Evolutionary conservation across 2,113 vertebrate species (phyloP).

Genomic region (Misgurnus anguillicaudatus): DNA sequence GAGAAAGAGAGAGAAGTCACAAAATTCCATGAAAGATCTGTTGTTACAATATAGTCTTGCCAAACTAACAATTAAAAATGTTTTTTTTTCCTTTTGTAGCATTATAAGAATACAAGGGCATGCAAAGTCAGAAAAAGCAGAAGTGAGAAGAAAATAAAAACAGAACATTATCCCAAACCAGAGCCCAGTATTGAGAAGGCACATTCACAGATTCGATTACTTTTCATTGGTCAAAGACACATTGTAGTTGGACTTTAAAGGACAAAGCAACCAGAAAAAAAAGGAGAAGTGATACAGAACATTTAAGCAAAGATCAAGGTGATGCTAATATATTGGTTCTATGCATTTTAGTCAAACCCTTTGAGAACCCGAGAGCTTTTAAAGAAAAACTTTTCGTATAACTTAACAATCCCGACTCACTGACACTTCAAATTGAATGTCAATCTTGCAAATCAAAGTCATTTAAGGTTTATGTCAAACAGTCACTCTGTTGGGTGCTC

Average conservation of each 20-base stretch:
- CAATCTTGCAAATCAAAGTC: background rate
- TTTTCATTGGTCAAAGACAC: constrained; percentile 73
- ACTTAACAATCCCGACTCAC: background rate
- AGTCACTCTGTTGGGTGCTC: constrained; percentile 75
- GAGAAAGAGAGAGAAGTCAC: constrained; percentile 81
- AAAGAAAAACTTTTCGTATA: background rate
- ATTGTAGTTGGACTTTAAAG: constrained; percentile 61
- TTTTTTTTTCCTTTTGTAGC: constrained; percentile 63
- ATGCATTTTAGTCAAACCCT: constrained; percentile 73
- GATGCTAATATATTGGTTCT: constrained; percentile 63
- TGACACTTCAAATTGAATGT: background rate
- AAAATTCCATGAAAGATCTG: constrained; percentile 83
- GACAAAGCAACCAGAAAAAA: constrained; percentile 67
- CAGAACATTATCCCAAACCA: constrained; percentile 68
- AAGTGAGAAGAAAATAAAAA: constrained; percentile 64
- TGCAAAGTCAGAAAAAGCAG: constrained; percentile 71
- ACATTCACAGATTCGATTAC: constrained; percentile 88
- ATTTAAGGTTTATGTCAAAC: background rate
- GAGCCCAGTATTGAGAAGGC: constrained; percentile 89
- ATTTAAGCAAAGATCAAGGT: constrained; percentile 77
- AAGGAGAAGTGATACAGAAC: constrained; percentile 74
- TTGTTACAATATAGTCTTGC: constrained; percentile 88
- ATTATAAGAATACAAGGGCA: constrained; percentile 76
- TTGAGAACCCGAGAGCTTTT: constrained; percentile 70
- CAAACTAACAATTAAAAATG: constrained; percentile 77